Base-by-base conservation (phyloP, 2,113 vertebrate species). In the Myanophis thanlyinensis region DNA sequence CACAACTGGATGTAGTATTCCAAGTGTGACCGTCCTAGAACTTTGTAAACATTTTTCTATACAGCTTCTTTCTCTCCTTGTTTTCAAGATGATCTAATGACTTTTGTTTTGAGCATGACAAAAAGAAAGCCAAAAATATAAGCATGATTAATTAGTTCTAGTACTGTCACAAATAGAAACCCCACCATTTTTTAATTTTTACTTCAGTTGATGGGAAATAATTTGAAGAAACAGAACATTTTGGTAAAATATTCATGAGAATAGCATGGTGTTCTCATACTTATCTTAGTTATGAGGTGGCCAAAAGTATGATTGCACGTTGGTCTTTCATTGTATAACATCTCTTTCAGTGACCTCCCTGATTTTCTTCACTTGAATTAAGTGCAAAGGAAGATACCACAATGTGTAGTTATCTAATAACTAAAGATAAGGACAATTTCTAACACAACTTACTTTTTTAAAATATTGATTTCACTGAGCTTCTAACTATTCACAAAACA, bases 61-160 rank as follows among this genome's bases (percentile, higher is more conserved):
- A n/a, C 80, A 1, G 1, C 84, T 93, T 6, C 88, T 95, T 85
- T 91, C 80, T 94, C 87, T 90, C 88, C 53, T 85, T 93, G 46
- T 93, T 44, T 92, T 94, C 94, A 73, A 95, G 93, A 96, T 95
- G 93, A 95, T 94, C 96, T 87, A 51, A 47, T 95, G 59, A 56
- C 89, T 94, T 35, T 93, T 11, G 47, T 22, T 6, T 93, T 89
- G 35, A 35, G 89, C 53, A 94, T 62, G 51, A 93, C 94, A 86
- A 89, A 48, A 95, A 92, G 80, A 85, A 91, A 80, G 22, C 92
- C 47, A 93, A 90, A 73, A 91, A 89, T 94, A 56, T 91, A n/a
- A 94, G 90, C 93, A 40, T 44, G 92, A 56, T 95, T 8, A 11
- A 6, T 91, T 91, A 49, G 89, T 73, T 73, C 5, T 20, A 40